Evolutionary conservation across 2,113 vertebrate species (phyloP).

Genomic region (Galemys pyrenaicus): DNA sequence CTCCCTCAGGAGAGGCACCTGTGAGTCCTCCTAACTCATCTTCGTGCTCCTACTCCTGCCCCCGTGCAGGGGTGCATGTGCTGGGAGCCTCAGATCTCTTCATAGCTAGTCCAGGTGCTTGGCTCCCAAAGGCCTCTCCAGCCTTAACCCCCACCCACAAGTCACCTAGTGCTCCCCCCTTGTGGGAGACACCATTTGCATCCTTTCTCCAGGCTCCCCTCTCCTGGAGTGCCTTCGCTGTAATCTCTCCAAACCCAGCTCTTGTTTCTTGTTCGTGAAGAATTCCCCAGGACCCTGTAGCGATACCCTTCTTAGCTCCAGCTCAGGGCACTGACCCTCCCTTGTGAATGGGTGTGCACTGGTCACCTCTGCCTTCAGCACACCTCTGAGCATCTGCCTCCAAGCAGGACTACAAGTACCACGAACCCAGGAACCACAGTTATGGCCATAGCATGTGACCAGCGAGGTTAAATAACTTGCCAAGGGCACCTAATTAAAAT

Average conservation of each 20-base stretch:
- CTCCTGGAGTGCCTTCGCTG: background rate
- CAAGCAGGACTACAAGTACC: background rate
- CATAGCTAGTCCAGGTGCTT: background rate
- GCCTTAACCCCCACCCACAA: too few relatives aligned
- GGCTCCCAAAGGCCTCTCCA: background rate
- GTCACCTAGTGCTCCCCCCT: fast-evolving
- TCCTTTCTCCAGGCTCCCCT: background rate
- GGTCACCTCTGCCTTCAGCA: background rate
- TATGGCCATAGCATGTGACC: background rate
- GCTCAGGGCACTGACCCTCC: background rate
- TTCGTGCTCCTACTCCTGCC: background rate
- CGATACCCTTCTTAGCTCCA: background rate
- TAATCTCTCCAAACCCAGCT: background rate
- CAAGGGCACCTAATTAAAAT: fast-evolving
- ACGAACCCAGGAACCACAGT: background rate
- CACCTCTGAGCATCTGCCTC: background rate
- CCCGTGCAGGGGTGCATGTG: background rate
- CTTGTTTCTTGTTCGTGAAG: background rate
- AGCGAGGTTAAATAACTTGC: too few relatives aligned
- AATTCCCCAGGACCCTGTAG: background rate
- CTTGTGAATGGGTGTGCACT: background rate
- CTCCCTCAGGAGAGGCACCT: background rate
- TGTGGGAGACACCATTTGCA: background rate
- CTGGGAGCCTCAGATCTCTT: background rate
- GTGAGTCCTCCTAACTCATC: conserved; percentile 4